phyloP scores from a whole-genome alignment of 1,140 invertebrate species.

The Drosophila insularis region DNA sequence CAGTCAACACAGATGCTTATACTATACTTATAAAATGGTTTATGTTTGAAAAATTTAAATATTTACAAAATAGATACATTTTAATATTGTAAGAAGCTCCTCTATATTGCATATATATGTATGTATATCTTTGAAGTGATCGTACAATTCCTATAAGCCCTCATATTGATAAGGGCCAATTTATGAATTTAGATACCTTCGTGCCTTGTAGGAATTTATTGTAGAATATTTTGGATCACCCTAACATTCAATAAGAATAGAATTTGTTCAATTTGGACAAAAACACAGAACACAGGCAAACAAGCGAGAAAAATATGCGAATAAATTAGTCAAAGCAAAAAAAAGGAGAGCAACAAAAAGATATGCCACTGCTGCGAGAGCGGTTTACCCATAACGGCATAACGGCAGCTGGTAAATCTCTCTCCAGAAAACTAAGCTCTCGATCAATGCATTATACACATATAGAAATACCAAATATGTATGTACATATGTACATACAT shows the following conservation, averaged over 20 bases:
- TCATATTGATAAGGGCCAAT: too few species aligned
- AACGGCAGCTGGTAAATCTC: constrained; percentile 3
- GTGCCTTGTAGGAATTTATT: too few species aligned
- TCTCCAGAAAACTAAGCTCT: background rate
- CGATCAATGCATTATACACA: background rate
- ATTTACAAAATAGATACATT: too few species aligned
- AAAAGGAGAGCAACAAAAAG: background rate
- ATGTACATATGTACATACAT: constrained; percentile 18
- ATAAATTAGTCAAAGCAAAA: background rate
- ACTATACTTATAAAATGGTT: background rate
- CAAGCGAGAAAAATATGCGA: constrained; percentile 16
- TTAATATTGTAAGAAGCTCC: too few species aligned
- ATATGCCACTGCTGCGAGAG: background rate
- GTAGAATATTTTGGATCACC: background rate
- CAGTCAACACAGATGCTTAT: constrained; percentile 14
- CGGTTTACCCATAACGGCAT: background rate
- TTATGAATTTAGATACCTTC: too few species aligned
- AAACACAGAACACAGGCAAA: constrained; percentile 1
- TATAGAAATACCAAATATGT: background rate
- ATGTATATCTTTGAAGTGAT: too few species aligned
- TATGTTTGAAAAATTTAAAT: too few species aligned
- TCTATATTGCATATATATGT: too few species aligned
- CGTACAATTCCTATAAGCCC: too few species aligned
- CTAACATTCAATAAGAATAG: constrained; percentile 14
- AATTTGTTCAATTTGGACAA: background rate